phyloP scores from a whole-genome alignment of 2,113 vertebrate species.

The Pseudorasbora parva region DNA sequence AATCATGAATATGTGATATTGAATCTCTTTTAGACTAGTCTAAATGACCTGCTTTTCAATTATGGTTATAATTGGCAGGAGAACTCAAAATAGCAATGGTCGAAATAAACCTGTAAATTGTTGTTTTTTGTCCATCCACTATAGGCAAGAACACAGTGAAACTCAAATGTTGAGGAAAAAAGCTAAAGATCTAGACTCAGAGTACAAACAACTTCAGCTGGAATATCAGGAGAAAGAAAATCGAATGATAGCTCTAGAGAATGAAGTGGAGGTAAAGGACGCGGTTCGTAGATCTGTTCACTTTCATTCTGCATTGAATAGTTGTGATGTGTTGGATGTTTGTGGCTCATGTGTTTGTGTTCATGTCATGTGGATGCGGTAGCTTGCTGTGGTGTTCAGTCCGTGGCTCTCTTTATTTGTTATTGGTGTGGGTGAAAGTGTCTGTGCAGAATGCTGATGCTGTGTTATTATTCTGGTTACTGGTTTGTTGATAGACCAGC shows the following conservation, averaged over 20 bases:
- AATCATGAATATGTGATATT: not conserved
- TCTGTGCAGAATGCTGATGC: not conserved
- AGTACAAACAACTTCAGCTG: conserved; percentile 83
- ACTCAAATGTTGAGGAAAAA: conserved; percentile 83
- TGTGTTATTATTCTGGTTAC: not conserved
- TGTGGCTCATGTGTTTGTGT: conserved; percentile 58
- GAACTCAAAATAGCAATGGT: conserved; percentile 15
- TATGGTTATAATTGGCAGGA: conserved; percentile 29
- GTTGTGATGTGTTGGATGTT: conserved; percentile 55
- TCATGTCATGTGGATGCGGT: not conserved
- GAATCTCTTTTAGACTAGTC: conserved; percentile 10
- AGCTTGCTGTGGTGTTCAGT: conserved; percentile 18
- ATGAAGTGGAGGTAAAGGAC: conserved; percentile 78
- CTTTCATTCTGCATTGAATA: conserved; percentile 61
- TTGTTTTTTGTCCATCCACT: conserved; percentile 68
- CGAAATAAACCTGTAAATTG: conserved; percentile 44
- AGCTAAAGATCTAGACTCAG: conserved; percentile 82
- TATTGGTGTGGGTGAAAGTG: conserved; percentile 2
- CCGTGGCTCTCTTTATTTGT: not conserved
- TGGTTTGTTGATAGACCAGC: no score
- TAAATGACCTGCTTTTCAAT: not conserved
- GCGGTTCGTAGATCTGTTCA: conserved; percentile 55
- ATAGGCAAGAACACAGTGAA: conserved; percentile 81
- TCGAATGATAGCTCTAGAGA: conserved; percentile 78
- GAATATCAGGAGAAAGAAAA: conserved; percentile 80